These are phyloP conservation scores for Zelleria hepariella DNA, from an alignment of 2,888 invertebrate genomes.

Conservation along the genomic window DNA sequence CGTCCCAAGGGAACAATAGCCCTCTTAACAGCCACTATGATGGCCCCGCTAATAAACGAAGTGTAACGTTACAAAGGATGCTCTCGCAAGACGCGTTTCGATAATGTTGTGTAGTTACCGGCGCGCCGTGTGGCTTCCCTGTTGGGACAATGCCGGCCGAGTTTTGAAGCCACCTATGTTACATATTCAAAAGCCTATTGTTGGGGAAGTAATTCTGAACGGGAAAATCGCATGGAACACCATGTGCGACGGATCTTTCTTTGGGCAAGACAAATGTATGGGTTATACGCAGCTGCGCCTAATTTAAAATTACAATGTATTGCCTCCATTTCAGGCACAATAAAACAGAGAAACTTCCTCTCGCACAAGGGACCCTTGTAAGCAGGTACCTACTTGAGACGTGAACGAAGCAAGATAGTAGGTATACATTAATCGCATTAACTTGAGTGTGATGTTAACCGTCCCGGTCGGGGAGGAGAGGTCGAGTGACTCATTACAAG, in stretches of 20 bases:
- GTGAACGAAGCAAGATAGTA: slow-evolving; percentile 6
- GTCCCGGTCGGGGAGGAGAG: slow-evolving; percentile 29
- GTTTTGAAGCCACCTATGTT: not conserved
- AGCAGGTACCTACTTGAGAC: slow-evolving; percentile 9
- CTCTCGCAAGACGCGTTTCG: slow-evolving; percentile 1
- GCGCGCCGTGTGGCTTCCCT: not conserved
- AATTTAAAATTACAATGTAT: slow-evolving; percentile 1
- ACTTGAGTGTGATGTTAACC: slow-evolving; percentile 24
- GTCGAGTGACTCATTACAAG: slow-evolving; percentile 20
- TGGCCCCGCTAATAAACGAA: slow-evolving; percentile 12
- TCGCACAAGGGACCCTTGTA: slow-evolving; percentile 8
- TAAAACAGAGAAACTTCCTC: slow-evolving; percentile 13
- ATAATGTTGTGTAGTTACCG: slow-evolving; percentile 7
- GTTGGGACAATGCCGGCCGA: not conserved
- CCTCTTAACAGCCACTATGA: slow-evolving; percentile 18
- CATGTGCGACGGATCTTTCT: not conserved
- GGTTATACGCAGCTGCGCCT: not conserved
- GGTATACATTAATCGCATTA: slow-evolving; percentile 35
- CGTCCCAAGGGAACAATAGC: slow-evolving; percentile 16
- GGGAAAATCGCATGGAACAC: slow-evolving; percentile 2
- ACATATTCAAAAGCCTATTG: not conserved
- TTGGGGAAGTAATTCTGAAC: not conserved
- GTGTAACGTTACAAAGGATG: slow-evolving; percentile 7
- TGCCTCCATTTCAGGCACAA: slow-evolving; percentile 8
- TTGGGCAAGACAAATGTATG: not conserved